A percentile compares a stretch with the other conserved stretches of the same genome.
These are phyloP conservation scores for Nasonia longicornis DNA, from an alignment of 1,140 invertebrate genomes.

Conservation along the genomic window DNA sequence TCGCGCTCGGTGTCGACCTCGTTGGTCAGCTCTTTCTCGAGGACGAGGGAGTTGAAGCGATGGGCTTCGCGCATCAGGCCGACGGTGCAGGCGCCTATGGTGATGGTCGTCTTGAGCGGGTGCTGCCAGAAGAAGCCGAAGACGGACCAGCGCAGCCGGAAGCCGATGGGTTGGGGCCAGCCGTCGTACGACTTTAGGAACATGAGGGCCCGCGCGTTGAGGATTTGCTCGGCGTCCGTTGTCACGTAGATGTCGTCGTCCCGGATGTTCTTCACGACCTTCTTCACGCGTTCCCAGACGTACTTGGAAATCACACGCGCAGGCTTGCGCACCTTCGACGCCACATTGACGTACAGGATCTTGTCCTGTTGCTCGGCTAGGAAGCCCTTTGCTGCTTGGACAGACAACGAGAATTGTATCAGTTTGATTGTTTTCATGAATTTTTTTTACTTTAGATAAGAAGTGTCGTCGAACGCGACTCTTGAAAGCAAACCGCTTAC, in stretches of 20 bases:
- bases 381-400: conserved; percentile 55
- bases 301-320: conserved; percentile 58
- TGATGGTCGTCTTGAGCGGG: conserved; percentile 71
- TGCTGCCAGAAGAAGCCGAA: conserved; percentile 80
- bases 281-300: conserved; percentile 66
- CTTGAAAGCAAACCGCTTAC: neutral
- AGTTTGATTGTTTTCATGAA: no score
- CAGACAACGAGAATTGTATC: neutral
- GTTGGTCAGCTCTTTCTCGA: conserved; percentile 34
- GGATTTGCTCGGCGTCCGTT: conserved; percentile 72
- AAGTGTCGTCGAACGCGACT: no score
- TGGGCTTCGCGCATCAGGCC: conserved; percentile 64
- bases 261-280: conserved; percentile 67
- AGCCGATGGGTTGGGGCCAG: conserved; percentile 73
- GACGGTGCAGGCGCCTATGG: conserved; percentile 67
- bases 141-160: conserved; percentile 76
- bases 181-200: conserved; percentile 77
- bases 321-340: conserved; percentile 54
- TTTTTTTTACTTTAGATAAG: neutral
- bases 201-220: conserved; percentile 72
- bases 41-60: conserved; percentile 56
- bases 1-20: conserved; percentile 59
- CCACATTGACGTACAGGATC: conserved; percentile 71
- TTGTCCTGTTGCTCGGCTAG: conserved; percentile 67
- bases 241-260: conserved; percentile 75